phyloP scores from a whole-genome alignment of 92 coral and sea anemone species.

The Paramuricea clavata region DNA sequence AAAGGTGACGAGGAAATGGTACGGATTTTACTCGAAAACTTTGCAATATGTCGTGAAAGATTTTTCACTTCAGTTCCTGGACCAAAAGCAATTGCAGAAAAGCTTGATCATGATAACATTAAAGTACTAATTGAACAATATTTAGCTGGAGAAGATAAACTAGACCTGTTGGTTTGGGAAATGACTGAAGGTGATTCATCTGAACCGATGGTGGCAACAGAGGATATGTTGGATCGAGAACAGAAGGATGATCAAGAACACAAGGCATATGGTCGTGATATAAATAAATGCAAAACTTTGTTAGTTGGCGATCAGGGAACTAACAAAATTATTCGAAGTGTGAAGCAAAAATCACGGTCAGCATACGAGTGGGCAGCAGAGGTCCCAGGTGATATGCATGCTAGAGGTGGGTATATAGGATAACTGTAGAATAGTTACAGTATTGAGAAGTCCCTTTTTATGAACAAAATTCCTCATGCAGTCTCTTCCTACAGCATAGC shows the following conservation, averaged over 20 bases:
- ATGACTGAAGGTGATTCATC: not conserved
- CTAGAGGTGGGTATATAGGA: slow-evolving; percentile 55
- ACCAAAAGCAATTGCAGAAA: slow-evolving; percentile 49
- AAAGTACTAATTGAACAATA: not conserved
- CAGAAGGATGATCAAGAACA: not conserved
- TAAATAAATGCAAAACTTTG: slow-evolving; percentile 6
- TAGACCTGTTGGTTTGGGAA: not conserved
- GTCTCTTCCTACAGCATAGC: no score
- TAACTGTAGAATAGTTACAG: no score
- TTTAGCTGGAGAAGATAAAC: not conserved
- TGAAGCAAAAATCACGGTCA: not conserved
- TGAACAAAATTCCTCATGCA: no score
- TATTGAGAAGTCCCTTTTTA: no score
- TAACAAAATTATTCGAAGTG: not conserved
- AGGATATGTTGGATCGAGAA: not conserved
- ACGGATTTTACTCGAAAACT: slow-evolving; percentile 37
- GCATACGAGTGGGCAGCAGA: slow-evolving; percentile 25
- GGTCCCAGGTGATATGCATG: slow-evolving; percentile 66
- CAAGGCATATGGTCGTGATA: not conserved
- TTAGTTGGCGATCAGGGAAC: not conserved
- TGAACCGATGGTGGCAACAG: not conserved
- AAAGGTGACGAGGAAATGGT: slow-evolving; percentile 57
- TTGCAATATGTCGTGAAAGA: slow-evolving; percentile 24
- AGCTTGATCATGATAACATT: not conserved
- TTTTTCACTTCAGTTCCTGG: slow-evolving; percentile 43